Conservation (phyloP, 2,113 vertebrate species). For the Riparia riparia region DNA sequence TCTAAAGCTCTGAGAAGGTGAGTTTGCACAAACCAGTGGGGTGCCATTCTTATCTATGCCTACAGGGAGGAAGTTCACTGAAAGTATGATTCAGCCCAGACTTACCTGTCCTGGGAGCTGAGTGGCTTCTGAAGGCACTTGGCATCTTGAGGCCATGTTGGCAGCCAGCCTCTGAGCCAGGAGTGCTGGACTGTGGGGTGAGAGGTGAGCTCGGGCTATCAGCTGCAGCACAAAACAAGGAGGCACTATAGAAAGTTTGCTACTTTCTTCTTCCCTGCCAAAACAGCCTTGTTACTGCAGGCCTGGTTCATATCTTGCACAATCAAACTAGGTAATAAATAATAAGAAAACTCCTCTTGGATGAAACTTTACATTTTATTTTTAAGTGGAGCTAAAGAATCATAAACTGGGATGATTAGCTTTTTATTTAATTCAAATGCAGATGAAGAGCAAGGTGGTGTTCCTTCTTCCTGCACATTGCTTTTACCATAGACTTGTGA, state of each 20-base stretch:
- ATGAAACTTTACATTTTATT: neutral
- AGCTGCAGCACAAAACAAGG: neutral
- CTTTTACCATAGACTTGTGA: neutral
- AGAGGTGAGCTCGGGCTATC: neutral
- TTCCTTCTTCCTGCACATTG: neutral
- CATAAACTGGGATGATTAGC: neutral
- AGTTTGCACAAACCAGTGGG: neutral
- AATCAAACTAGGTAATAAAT: neutral
- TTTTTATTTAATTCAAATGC: neutral
- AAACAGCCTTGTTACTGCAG: neutral
- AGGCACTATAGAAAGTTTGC: neutral
- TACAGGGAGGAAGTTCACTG: neutral
- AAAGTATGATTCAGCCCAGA: neutral
- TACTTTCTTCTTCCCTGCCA: neutral
- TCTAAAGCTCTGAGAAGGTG: neutral
- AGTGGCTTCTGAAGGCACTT: neutral
- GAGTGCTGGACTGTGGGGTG: rapidly evolving
- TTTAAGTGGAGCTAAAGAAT: neutral
- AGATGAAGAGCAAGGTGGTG: neutral
- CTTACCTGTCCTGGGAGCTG: neutral
- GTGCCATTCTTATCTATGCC: neutral
- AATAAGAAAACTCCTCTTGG: neutral
- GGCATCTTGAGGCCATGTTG: neutral
- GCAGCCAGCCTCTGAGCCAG: neutral
- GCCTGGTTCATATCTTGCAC: neutral